These are phyloP conservation scores for Festucalex cinctus DNA, from an alignment of 2,113 vertebrate species.

Conservation along the genomic window DNA sequence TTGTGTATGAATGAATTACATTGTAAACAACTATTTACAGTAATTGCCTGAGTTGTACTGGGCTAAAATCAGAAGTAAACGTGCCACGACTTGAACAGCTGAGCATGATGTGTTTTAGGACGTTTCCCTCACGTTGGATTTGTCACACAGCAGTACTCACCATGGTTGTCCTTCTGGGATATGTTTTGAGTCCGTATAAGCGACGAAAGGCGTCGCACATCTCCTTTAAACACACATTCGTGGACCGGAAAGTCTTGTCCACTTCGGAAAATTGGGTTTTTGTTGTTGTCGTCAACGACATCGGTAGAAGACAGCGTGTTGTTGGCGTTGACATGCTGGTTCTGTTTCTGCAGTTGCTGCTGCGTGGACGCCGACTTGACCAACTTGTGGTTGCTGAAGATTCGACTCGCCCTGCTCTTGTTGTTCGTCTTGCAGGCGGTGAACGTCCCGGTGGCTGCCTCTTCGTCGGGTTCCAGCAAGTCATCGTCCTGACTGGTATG, in stretches of 20 bases:
- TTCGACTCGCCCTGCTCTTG: conserved; percentile 76
- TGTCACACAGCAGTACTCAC: conserved; percentile 68
- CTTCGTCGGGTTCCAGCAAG: conserved; percentile 85
- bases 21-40: neutral
- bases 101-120: neutral
- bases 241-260: conserved; percentile 86
- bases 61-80: neutral
- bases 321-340: conserved; percentile 71
- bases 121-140: neutral
- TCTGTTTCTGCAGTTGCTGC: conserved; percentile 59
- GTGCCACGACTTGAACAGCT: neutral
- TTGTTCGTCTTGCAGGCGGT: conserved; percentile 66
- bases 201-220: conserved; percentile 89
- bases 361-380: conserved; percentile 67
- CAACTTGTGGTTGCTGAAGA: conserved; percentile 82
- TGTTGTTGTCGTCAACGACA: conserved; percentile 73
- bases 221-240: conserved; percentile 93
- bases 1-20: neutral
- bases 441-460: conserved; percentile 83
- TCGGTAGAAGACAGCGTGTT: conserved; percentile 59
- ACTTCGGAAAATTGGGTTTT: conserved; percentile 68
- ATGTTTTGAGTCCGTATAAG: conserved; percentile 95
- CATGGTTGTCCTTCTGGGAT: conserved; percentile 92
- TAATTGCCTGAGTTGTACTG: neutral
- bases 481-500: conserved; percentile 83